Evolutionary conservation across 2,888 invertebrate genomes (phyloP), one percentile per base, ranked within the genome.

Genomic region (Emmelina monodactyla): DNA sequence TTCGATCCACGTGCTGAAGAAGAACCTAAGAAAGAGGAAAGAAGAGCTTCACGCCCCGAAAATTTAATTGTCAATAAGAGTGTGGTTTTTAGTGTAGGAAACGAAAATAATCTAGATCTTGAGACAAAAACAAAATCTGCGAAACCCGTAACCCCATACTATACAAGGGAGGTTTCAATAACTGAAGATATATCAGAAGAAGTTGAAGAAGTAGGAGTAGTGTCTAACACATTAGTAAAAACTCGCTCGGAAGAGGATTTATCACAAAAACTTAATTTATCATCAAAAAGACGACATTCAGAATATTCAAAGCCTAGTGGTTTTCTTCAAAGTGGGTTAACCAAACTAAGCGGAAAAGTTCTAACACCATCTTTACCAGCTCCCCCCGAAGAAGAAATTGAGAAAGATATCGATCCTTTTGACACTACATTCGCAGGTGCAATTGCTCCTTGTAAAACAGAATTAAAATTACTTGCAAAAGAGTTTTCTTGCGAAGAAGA

Each of bases 351-450:
- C 39, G 83, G 80, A 1, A 91, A 90, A 63, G 88, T 90, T 33
- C 57, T 91, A 31, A 90, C 90, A 7, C 78, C 78, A 5, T 58
- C 59, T 3, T 65, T 54, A 10, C 67, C 58, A 3, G 35, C 38
- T 14, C 28, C 58, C 1, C 85, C 85, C 0, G 69, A 82, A 35
- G 70, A 78, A 13, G 48, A 61, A 11, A 38, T 64, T 15, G 54
- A 67, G 33, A 72, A 78, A 38, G 78, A 87, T 47, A 62, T 71
- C 6, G 93, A 93, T 73, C 94, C 94, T 0, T 94, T 94, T 58
- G 94, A 94, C 57, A 94, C 94, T 0, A 91, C 93, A 0, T 89
- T 91, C 49, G 91, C 91, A 0, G 82, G 79, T 37, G 88, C 89
- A 54, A 85, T 91, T 35, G 75, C 84, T 33, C 92, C 91, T 0